These are phyloP conservation scores for Cryptophagus acutangulus DNA, from an alignment of 2,888 invertebrate genomes.

Conservation along the genomic window DNA sequence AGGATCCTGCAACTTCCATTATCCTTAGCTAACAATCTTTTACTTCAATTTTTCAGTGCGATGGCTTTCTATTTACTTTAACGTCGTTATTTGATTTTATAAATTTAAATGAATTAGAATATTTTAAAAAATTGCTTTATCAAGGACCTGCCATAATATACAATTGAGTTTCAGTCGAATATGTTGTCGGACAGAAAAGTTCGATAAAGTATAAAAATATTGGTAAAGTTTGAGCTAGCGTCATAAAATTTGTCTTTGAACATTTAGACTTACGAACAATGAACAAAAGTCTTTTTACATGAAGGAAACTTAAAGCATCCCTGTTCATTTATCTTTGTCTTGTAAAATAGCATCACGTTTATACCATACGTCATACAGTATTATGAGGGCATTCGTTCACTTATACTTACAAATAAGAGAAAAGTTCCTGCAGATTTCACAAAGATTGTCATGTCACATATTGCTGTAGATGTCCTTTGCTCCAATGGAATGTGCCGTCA, in stretches of 20 bases:
- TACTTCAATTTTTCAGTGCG: no score
- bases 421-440: conserved; percentile 36
- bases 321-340: conserved; percentile 38
- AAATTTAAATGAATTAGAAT: no score
- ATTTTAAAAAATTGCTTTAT: no score
- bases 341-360: conserved; percentile 40
- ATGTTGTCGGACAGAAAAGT: conserved; percentile 29
- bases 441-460: conserved; percentile 37
- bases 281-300: conserved; percentile 28
- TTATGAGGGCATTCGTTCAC: conserved; percentile 35
- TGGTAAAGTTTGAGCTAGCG: conserved; percentile 29
- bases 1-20: no score
- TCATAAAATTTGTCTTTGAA: conserved; percentile 28
- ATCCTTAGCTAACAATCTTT: no score
- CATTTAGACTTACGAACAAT: conserved; percentile 26
- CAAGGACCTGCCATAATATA: no score
- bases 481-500: conserved; percentile 12
- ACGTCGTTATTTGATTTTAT: no score
- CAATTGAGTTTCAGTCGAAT: conserved; percentile 26
- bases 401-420: conserved; percentile 37
- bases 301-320: conserved; percentile 32
- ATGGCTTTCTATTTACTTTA: no score
- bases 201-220: conserved; percentile 34
- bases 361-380: conserved; percentile 35
- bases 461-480: conserved; percentile 29